Evolutionary conservation across 1,140 invertebrate species (phyloP), one percentile per base, ranked within the genome.

Genomic region (Bombus polaris): DNA sequence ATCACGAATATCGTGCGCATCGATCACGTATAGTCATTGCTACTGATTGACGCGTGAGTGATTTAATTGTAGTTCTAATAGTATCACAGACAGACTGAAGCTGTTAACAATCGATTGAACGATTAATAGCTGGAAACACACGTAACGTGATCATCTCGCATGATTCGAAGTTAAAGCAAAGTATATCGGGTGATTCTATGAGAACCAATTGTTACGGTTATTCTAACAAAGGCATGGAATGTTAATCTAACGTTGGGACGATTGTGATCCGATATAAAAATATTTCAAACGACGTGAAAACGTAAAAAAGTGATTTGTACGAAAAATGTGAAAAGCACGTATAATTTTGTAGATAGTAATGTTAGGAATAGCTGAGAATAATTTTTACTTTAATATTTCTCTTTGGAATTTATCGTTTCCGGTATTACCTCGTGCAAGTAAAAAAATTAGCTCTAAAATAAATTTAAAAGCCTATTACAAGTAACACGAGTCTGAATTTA

Each of bases 101-200:
- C 28, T n/a, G 70, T 72, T 72, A 72, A 72, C 70, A 15, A 72
- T 44, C 70, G 70, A 72, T 72, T 18, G 39, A 72, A 44, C 39
- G 39, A 72, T 44, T 44, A 72, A 72, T n/a, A 42, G 2, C 39
- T 39, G 13, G 6, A 72, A 44, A 15, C 70, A n/a, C 28, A 15
- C 13, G 28, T n/a, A 42, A 44, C 28, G 12, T 6, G 68, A 71
- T 72, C 15, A 72, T 3, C 39, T 42, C 37, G 13, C 6, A 42
- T 5, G 28, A 42, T 18, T n/a, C 39, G 4, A 71, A 71, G 25
- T 4, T 10, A 42, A 72, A 72, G 6, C 1, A 15, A 42, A n/a
- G 10, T 42, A n/a, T n/a, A 18, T 12, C 22, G 13, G 28, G 2
- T n/a, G 6, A 72, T 42, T 42, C 70, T 8, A 71, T 15, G 8